Base-by-base conservation (phyloP, 2,888 invertebrate genomes). In the Diaprepes abbreviatus region DNA sequence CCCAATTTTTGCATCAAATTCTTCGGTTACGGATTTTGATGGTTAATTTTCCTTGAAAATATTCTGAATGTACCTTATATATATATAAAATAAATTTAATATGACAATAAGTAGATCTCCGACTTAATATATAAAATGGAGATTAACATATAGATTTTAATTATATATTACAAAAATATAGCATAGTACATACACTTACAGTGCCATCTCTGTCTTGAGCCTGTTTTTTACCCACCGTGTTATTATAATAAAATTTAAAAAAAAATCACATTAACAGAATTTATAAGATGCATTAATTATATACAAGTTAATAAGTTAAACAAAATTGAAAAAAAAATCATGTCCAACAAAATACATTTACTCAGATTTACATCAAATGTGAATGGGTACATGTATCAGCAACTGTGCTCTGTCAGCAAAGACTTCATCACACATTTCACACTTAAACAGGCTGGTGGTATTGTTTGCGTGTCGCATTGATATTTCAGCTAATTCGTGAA, bases 351-450 rank as follows among this genome's bases (percentile, higher is more conserved):
- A 14, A 50, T n/a, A 28, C n/a, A 4, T 35, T 50, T 50, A 50
- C 28, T 28, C 14, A 16, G 48, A 16, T 50, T 50, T 50, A 79
- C 84, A 87, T 91, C 90, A 91, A 85, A 94, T 94, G 83, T 94
- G 94, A 80, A 93, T 89, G 64, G 93, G 92, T 78, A 94, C 93
- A 84, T 94, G 94, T 63, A 92, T 87, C 72, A 94, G 84, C 43
- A 92, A 83, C 74, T 92, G 92, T 57, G 91, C 90, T 57, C 93
- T 89, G 73, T 91, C 90, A 7, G 89, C 85, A 83, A 94, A 94
- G 75, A 91, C 89, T 52, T 90, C 88, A 62, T 91, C 88, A 82
- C 94, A 94, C 92, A 94, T 93, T 83, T 93, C 93, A 81, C 94
- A 94, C 75, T 90, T 91, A 83, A 89, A 93, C 43, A 90, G 75